Evolutionary conservation across 2,888 invertebrate genomes (phyloP).

Genomic region (Scaptomyza reducta): DNA sequence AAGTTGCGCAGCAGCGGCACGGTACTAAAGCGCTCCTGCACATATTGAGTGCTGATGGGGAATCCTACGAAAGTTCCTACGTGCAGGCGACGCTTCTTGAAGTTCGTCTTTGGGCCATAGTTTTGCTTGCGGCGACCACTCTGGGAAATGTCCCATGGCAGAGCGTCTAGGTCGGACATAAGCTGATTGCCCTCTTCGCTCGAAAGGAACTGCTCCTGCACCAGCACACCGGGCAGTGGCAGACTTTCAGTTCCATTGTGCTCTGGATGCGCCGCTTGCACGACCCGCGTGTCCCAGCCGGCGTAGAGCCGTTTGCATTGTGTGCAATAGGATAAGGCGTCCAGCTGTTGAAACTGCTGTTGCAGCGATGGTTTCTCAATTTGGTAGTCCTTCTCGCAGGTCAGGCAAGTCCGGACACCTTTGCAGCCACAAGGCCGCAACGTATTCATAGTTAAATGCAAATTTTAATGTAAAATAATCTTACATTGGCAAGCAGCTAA

Average conservation of each 20-base stretch:
- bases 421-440: conserved; percentile 94
- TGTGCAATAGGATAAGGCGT: conserved; percentile 90
- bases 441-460: conserved; percentile 74
- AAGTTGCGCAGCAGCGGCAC: conserved; percentile 88
- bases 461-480: not conserved
- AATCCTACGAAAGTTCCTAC: conserved; percentile 93
- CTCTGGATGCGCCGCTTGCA: conserved; percentile 88
- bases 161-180: conserved; percentile 89
- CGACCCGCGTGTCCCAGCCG: conserved; percentile 88
- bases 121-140: conserved; percentile 98
- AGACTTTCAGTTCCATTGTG: conserved; percentile 84
- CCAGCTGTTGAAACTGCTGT: conserved; percentile 84
- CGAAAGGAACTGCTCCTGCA: conserved; percentile 90
- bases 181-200: conserved; percentile 88
- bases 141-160: conserved; percentile 96
- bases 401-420: conserved; percentile 92
- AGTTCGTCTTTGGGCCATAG: conserved; percentile 99
- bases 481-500: conserved; percentile 5
- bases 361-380: conserved; percentile 84
- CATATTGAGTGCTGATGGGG: conserved; percentile 90
- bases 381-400: conserved; percentile 90
- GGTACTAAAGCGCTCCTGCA: conserved; percentile 90
- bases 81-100: conserved; percentile 94
- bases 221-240: conserved; percentile 87
- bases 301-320: conserved; percentile 90